A percentile compares a stretch with the other conserved stretches of the same genome.
These are phyloP conservation scores for Spea hammondii DNA, from an alignment of 2,797 vertebrate genomes.

Conservation along the genomic window DNA sequence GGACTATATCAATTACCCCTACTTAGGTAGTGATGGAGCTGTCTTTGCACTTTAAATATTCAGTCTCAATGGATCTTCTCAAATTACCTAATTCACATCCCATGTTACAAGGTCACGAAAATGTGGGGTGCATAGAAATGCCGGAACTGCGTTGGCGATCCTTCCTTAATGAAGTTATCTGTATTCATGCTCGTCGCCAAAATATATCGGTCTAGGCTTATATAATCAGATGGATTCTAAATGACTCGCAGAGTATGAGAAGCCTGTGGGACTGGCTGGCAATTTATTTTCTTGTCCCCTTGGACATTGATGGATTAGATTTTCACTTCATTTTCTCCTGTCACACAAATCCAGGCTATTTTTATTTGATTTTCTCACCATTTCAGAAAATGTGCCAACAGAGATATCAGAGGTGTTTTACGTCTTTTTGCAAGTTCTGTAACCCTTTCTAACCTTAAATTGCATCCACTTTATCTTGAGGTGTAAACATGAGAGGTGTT, in stretches of 20 bases:
- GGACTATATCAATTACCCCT: too few relatives aligned
- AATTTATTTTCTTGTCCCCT: slow-evolving; percentile 20
- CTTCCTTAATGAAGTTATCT: slow-evolving; percentile 32
- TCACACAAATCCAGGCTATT: slow-evolving; percentile 20
- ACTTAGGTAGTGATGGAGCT: too few relatives aligned
- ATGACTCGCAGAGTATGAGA: background rate
- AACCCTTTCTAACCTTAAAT: too few relatives aligned
- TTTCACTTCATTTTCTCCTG: slow-evolving; percentile 15
- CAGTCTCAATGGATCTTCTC: too few relatives aligned
- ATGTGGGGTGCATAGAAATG: background rate
- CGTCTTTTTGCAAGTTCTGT: background rate
- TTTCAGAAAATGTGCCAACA: background rate
- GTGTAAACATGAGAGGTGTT: too few relatives aligned
- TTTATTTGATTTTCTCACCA: slow-evolving; percentile 12
- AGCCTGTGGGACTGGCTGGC: slow-evolving; percentile 3
- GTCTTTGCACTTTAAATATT: too few relatives aligned
- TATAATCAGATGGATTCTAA: background rate
- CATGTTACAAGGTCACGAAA: background rate
- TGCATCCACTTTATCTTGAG: too few relatives aligned
- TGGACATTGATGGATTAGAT: slow-evolving; percentile 32
- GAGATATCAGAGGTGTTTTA: background rate
- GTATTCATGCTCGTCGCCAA: slow-evolving; percentile 32
- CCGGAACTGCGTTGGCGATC: background rate
- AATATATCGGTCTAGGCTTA: slow-evolving; percentile 22
- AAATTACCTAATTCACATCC: background rate